Conservation (phyloP, 2,888 invertebrate species). For the Chaitophorus viminalis region DNA sequence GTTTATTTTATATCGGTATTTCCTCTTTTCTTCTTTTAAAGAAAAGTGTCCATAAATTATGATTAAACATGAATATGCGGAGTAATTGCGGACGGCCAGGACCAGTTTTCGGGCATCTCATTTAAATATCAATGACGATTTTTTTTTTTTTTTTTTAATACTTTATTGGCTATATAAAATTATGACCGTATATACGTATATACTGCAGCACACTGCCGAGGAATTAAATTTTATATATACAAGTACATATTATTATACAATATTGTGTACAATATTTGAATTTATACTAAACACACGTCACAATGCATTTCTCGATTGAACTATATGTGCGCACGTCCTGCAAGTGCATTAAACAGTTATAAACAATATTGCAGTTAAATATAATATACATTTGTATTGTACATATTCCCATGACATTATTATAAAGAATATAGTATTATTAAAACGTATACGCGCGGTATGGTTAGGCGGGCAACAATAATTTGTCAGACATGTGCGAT, state of each 20-base stretch:
- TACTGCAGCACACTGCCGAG: background rate
- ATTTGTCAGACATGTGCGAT: background rate
- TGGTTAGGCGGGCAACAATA: too few species aligned
- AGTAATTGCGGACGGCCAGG: background rate
- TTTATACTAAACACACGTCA: background rate
- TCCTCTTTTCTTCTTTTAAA: background rate
- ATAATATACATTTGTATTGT: background rate
- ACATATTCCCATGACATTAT: background rate
- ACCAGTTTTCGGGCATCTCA: constrained; percentile 40
- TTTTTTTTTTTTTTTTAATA: background rate
- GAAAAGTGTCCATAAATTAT: background rate
- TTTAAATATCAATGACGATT: constrained; percentile 20
- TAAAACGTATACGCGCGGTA: too few species aligned
- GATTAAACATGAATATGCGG: background rate
- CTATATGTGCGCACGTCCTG: background rate
- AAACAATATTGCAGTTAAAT: background rate
- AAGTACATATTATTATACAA: background rate
- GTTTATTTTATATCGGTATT: background rate
- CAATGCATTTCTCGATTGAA: background rate
- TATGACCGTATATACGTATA: background rate
- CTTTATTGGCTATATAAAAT: constrained; percentile 27
- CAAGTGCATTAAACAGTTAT: background rate
- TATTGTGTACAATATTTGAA: background rate
- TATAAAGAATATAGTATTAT: background rate
- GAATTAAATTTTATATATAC: too few species aligned